Evolutionary conservation across 2,113 vertebrate species (phyloP).

Genomic region (Notarius quadriscutis): DNA sequence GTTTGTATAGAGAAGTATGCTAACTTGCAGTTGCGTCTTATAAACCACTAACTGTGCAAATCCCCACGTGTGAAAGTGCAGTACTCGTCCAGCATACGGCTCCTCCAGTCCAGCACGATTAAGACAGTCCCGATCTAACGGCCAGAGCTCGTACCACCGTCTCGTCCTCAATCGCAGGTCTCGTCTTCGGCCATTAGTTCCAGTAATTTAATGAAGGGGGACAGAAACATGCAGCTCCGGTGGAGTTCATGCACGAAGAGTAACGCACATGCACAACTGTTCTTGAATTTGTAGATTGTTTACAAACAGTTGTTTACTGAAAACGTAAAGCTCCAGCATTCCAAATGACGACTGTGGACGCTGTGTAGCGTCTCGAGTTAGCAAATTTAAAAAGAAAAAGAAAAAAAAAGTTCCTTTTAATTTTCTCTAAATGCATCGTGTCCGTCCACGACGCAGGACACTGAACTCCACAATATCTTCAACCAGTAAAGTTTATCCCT

Average conservation of each 20-base stretch:
- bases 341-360: slow-evolving; percentile 40
- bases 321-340: slow-evolving; percentile 48
- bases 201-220: neutral
- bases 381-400: neutral
- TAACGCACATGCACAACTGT: slow-evolving; percentile 28
- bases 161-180: slow-evolving; percentile 54
- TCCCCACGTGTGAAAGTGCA: slow-evolving; percentile 51
- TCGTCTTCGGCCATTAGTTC: slow-evolving; percentile 21
- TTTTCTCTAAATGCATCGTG: neutral
- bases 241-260: slow-evolving; percentile 20
- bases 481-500: neutral
- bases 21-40: slow-evolving; percentile 51
- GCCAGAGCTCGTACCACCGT: slow-evolving; percentile 64
- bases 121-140: slow-evolving; percentile 41
- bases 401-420: neutral
- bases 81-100: slow-evolving; percentile 37
- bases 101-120: slow-evolving; percentile 22
- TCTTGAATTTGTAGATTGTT: slow-evolving; percentile 44
- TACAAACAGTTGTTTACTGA: slow-evolving; percentile 51
- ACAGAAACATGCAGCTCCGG: slow-evolving; percentile 64
- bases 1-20: slow-evolving; percentile 54
- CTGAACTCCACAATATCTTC: neutral
- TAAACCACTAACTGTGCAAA: slow-evolving; percentile 69
- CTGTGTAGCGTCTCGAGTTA: neutral
- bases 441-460: neutral